Base-by-base conservation (phyloP, 2,888 invertebrate species). In the Lasius platythorax region DNA sequence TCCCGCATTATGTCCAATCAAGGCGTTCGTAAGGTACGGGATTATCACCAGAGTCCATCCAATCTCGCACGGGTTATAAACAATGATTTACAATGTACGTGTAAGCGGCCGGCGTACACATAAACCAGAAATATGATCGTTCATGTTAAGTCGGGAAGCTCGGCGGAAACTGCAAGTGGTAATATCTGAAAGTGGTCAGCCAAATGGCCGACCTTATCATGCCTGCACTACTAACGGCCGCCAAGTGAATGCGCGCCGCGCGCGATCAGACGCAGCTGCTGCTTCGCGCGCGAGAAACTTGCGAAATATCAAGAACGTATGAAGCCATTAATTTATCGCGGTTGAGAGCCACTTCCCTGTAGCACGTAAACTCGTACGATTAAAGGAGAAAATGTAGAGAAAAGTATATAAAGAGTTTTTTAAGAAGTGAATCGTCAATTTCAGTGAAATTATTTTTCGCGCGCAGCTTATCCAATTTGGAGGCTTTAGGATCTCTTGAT, bases 131-230 rank as follows among this genome's bases (percentile, higher is more conserved):
- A 46, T 73, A 74, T 74, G 79, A 81, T 81, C 61, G 75, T 46
- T 18, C 73, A 30, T 58, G 74, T 74, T 61, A 81, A 78, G 73
- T 72, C 73, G 40, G 72, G 3, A 81, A 74, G 50, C 33, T 72
- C 46, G 61, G 73, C 66, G 76, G 70, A 18, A 75, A 53, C 63
- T 50, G 46, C 53, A 63, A 91, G 89, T 90, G 74, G 89, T 64
- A 61, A 9, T 40, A 70, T 40, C 83, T 70, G 87, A 73, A 76
- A 88, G 82, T 87, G 88, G 88, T 89, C 91, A 83, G 89, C 82
- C 89, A 23, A 64, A 53, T 46, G 88, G 70, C 89, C 43, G 85
- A 78, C 84, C 79, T 82, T 91, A 89, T 89, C 89, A 78, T 50
- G 83, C 37, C 70, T 11, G 70, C 46, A 67, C 88, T 75, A 89